phyloP scores from a whole-genome alignment of 2,797 vertebrate genomes.

The Tinamus major region DNA sequence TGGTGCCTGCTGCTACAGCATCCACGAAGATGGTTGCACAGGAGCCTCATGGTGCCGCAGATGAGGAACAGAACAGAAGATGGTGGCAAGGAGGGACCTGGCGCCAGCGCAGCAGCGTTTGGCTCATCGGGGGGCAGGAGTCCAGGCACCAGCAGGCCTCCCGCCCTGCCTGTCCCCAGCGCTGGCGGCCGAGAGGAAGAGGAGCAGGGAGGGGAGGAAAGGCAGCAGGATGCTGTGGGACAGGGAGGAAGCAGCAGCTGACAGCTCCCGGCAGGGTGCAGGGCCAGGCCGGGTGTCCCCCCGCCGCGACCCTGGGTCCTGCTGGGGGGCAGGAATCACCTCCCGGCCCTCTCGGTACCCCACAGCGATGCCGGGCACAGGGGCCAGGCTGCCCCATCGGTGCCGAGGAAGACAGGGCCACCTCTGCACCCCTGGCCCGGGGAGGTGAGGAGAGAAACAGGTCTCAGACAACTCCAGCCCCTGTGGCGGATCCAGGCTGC shows the following conservation, averaged over 20 bases:
- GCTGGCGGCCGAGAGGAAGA: neutral
- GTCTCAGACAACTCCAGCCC: no score
- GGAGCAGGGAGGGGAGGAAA: conserved; percentile 72
- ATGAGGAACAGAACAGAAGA: neutral
- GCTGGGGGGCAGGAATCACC: no score
- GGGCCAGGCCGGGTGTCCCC: conserved; percentile 1
- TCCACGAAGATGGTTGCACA: neutral
- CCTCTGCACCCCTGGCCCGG: no score
- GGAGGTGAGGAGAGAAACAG: no score
- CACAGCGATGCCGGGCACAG: neutral
- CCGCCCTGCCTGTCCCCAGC: neutral
- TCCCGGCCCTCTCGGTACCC: no score
- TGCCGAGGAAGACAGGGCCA: no score
- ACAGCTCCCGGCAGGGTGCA: neutral
- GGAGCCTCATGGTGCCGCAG: neutral
- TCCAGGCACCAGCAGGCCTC: neutral
- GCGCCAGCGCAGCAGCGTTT: neutral
- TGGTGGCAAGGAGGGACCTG: neutral
- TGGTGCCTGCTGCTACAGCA: neutral
- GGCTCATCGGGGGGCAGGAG: neutral
- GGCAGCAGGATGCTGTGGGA: conserved; percentile 66
- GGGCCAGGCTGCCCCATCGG: no score
- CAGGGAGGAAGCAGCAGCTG: conserved; percentile 53
- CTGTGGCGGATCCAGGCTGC: no score
- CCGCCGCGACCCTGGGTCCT: no score